A percentile compares a stretch with the other conserved stretches of the same genome.
Evolutionary conservation across 2,113 vertebrate genomes (phyloP).

Genomic region (Callorhinus ursinus): DNA sequence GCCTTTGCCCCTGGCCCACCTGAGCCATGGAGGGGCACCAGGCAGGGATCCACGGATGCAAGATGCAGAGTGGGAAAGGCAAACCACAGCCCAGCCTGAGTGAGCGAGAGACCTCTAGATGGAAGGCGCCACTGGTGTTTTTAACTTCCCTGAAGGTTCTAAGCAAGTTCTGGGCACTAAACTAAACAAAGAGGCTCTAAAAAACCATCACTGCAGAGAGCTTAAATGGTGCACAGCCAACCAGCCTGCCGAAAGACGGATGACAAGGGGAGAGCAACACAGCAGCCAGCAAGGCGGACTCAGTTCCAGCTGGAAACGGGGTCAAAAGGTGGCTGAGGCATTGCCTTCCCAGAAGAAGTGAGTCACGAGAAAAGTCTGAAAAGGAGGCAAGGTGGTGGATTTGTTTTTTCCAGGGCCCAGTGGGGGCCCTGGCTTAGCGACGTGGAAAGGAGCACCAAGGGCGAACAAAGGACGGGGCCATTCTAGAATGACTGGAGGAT

Average conservation of each 20-base stretch:
- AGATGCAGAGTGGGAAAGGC: not conserved
- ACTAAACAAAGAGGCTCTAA: constrained; percentile 64
- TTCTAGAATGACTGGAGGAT: not conserved
- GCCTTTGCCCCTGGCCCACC: not conserved
- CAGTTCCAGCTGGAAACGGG: constrained; percentile 53
- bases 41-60: not conserved
- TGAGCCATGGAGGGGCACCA: constrained; percentile 38
- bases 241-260: constrained; percentile 40
- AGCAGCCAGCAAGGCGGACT: constrained; percentile 68
- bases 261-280: constrained; percentile 23
- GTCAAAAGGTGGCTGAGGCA: constrained; percentile 75
- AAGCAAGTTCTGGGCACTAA: constrained; percentile 26
- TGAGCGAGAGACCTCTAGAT: not conserved
- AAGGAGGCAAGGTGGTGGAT: constrained; percentile 61
- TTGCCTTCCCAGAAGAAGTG: constrained; percentile 77
- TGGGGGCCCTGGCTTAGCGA: constrained; percentile 35
- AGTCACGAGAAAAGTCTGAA: constrained; percentile 72
- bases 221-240: constrained; percentile 15
- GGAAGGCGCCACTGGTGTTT: not conserved
- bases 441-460: not conserved
- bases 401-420: constrained; percentile 23
- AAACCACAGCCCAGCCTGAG: not conserved
- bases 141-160: constrained; percentile 22
- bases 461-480: not conserved
- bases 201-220: not conserved